phyloP scores from a whole-genome alignment of 2,113 vertebrate species.

The Platichthys flesus region DNA sequence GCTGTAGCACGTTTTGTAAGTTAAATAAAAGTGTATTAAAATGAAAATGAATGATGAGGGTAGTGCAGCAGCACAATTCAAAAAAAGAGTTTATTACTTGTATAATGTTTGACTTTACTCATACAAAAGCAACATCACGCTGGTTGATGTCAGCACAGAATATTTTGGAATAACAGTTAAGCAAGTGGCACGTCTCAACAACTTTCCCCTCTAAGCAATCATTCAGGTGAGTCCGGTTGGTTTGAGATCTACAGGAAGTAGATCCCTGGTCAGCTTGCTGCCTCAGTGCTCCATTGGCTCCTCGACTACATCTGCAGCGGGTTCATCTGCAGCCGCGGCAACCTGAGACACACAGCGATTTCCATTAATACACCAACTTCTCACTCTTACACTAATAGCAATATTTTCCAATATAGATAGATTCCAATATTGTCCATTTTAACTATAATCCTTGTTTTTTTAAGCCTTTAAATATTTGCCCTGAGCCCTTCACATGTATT shows the following conservation, averaged over 20 bases:
- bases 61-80: slow-evolving; percentile 53
- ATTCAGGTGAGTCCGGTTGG: slow-evolving; percentile 28
- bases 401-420: neutral
- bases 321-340: slow-evolving; percentile 86
- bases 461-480: too few species aligned
- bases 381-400: neutral
- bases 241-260: slow-evolving; percentile 34
- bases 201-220: slow-evolving; percentile 8
- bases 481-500: too few species aligned
- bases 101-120: slow-evolving; percentile 58
- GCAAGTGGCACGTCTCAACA: slow-evolving; percentile 62
- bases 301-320: slow-evolving; percentile 76
- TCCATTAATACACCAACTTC: neutral
- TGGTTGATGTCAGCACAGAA: slow-evolving; percentile 54
- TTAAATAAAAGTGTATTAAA: neutral
- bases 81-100: slow-evolving; percentile 78
- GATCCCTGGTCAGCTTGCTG: neutral
- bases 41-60: neutral
- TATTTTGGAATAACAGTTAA: slow-evolving; percentile 51
- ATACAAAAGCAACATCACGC: slow-evolving; percentile 77
- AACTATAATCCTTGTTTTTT: too few species aligned
- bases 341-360: slow-evolving; percentile 69
- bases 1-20: neutral
- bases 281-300: slow-evolving; percentile 97
- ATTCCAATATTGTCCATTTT: too few species aligned